phyloP scores from a whole-genome alignment of 2,888 invertebrate genomes.

The Dryocosmus kuriphilus region DNA sequence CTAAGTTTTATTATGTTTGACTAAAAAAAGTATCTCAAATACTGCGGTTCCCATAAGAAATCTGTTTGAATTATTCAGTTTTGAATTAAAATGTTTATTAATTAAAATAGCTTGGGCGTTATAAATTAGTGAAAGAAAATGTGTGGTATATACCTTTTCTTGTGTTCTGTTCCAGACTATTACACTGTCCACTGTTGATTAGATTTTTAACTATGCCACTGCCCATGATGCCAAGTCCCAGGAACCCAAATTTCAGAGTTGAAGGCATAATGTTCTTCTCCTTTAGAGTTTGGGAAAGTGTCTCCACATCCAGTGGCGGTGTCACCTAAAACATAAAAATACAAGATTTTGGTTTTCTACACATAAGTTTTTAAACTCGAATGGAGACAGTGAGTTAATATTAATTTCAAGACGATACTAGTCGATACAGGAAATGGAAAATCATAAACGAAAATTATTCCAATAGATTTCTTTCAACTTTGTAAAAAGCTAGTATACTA shows the following conservation, averaged over 20 bases:
- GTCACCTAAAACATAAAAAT: constrained; percentile 79
- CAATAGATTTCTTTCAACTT: no score
- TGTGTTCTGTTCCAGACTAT: constrained; percentile 96
- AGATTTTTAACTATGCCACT: constrained; percentile 96
- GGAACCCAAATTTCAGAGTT: constrained; percentile 93
- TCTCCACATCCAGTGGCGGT: constrained; percentile 87
- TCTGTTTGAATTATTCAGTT: not conserved
- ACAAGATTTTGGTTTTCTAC: constrained; percentile 17
- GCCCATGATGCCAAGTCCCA: constrained; percentile 97
- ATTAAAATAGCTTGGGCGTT: not conserved
- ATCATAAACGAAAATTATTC: no score
- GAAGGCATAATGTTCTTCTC: constrained; percentile 93
- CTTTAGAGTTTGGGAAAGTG: constrained; percentile 87
- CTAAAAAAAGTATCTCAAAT: not conserved
- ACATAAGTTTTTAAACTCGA: not conserved
- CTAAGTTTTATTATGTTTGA: not conserved
- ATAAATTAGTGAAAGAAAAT: constrained; percentile 41
- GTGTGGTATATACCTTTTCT: constrained; percentile 86
- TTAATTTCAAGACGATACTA: no score
- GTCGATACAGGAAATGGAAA: no score
- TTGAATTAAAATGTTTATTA: not conserved
- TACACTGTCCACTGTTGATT: constrained; percentile 94
- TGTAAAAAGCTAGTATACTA: no score
- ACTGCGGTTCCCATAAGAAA: not conserved
- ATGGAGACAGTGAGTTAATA: not conserved